A percentile compares a stretch with the other conserved stretches of the same genome.
Evolutionary conservation across 2,797 vertebrate genomes (phyloP).

Genomic region (Lophius americanus): DNA sequence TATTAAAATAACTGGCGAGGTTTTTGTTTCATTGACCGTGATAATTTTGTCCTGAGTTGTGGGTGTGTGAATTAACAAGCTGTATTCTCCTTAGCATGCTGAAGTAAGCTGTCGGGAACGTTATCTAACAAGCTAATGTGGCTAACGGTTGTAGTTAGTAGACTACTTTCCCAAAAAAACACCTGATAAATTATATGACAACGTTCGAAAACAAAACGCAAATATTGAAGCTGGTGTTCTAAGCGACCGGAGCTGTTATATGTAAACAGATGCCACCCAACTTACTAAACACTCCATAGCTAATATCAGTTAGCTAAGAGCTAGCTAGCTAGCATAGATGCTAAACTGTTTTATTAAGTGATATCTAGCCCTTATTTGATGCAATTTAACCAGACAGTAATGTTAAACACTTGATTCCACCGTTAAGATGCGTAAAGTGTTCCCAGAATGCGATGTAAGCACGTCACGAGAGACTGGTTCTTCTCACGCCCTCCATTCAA

Average conservation of each 20-base stretch:
- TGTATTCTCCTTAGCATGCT: constrained; percentile 19
- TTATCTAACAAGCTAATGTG: constrained; percentile 7
- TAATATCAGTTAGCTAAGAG: background rate
- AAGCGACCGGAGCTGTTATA: rapidly evolving
- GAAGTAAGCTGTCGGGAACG: constrained; percentile 6
- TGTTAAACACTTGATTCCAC: background rate
- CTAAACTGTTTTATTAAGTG: rapidly evolving
- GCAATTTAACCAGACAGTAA: rapidly evolving
- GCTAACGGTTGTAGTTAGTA: background rate
- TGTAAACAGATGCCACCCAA: background rate
- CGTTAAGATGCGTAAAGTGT: background rate
- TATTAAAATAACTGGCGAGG: background rate
- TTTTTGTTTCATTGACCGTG: constrained; percentile 10
- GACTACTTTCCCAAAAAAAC: background rate
- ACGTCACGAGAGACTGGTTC: background rate
- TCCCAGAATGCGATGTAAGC: background rate
- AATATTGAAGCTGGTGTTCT: too few species aligned
- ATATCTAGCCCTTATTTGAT: too few species aligned
- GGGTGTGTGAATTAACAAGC: background rate
- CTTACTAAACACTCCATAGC: background rate
- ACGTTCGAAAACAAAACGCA: rapidly evolving
- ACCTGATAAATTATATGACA: rapidly evolving
- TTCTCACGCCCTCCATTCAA: background rate
- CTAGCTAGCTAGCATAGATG: background rate
- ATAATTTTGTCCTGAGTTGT: background rate